Evolutionary conservation across 1,140 invertebrate species (phyloP).

Genomic region (Apolygus lucorum): DNA sequence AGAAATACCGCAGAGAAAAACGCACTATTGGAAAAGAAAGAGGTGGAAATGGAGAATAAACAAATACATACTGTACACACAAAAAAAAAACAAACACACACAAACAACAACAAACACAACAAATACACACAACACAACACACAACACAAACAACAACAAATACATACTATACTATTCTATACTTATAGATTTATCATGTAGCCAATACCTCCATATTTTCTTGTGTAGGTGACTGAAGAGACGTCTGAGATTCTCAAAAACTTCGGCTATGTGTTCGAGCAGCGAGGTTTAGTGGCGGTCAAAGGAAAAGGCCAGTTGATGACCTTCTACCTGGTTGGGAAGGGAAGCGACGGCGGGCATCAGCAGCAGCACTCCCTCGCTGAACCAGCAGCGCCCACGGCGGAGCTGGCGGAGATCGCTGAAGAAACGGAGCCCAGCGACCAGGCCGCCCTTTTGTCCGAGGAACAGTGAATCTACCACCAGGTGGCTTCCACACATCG

Average conservation of each 20-base stretch:
- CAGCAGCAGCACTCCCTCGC: neutral
- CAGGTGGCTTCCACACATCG: neutral
- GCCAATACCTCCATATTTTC: neutral
- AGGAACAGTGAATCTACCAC: neutral
- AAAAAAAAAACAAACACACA: too few relatives aligned
- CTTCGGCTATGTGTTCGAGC: constrained; percentile 85
- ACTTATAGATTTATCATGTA: too few relatives aligned
- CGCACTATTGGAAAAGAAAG: too few relatives aligned
- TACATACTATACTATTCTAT: too few relatives aligned
- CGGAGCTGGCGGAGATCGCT: constrained; percentile 6
- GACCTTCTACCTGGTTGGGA: constrained; percentile 85
- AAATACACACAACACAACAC: too few relatives aligned
- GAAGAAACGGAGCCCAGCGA: constrained; percentile 14
- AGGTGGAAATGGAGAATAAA: too few relatives aligned
- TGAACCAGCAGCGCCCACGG: neutral
- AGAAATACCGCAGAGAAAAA: too few relatives aligned
- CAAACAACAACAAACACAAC: too few relatives aligned
- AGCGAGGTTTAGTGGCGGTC: constrained; percentile 81
- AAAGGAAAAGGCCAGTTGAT: constrained; percentile 93
- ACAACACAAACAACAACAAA: too few relatives aligned
- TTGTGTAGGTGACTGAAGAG: constrained; percentile 78
- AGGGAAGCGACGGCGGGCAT: constrained; percentile 35
- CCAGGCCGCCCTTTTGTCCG: constrained; percentile 2
- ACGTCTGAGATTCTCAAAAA: constrained; percentile 74
- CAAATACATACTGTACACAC: too few relatives aligned